Base-by-base conservation (phyloP, 2,113 vertebrate species). In the Pogonocichla stellata region DNA sequence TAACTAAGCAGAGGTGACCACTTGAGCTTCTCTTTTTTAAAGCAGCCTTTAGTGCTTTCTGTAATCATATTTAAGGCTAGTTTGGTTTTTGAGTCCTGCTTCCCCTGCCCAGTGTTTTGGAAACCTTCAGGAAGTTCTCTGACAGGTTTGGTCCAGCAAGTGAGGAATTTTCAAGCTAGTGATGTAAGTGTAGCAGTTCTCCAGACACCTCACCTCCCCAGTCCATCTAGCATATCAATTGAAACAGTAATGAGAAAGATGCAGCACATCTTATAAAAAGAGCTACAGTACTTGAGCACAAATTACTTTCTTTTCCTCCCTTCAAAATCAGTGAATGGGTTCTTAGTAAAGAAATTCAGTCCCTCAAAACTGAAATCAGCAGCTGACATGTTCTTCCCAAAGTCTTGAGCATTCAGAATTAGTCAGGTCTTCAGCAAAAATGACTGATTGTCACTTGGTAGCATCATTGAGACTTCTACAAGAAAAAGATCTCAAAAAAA, bases 401-500 rank as follows among this genome's bases (percentile, higher is more conserved):
- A 88, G 38, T 45, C 45, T 43, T 48, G 20, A 73, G 77, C 54
- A 54, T 48, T 74, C 10, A 78, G 24, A 93, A 77, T 50, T 5
- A 93, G 77, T 79, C 72, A 77, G 33, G 19, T 18, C 60, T 89
- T 88, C 73, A 80, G 57, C 24, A 40, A 50, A 74, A 70, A 70
- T 66, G 40, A 51, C 24, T 73, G 43, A 48, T 54, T 91, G n/a
- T 70, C 24, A 86, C 61, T 62, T 81, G 65, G 64, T 67, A 83
- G 36, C 28, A 93, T 74, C 64, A 88, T 60, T 61, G 43, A 94
- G 19, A 47, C 19, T 72, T 48, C 82, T 70, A 86, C 29, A 83
- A 77, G 42, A 25, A 83, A 83, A 88, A 42, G 33, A 47, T 45
- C 28, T 82, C 36, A 28, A 8, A 77, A 77, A 85, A 92, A 90